phyloP scores from a whole-genome alignment of 2,797 vertebrate species.

The Lithobates sylvaticus region DNA sequence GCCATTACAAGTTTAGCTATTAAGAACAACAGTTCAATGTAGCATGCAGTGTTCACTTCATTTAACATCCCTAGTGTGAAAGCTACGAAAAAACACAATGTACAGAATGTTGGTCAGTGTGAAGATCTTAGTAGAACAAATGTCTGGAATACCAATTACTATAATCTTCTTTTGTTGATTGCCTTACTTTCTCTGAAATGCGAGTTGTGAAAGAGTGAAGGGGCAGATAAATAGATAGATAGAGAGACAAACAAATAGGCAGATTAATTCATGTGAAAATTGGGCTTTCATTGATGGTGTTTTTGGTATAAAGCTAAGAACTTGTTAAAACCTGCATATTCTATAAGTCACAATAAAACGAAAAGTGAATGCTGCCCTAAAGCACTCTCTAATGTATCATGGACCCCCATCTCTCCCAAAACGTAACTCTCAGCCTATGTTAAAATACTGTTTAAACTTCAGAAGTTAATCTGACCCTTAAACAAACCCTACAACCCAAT shows the following conservation, averaged over 20 bases:
- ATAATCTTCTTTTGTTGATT: constrained; percentile 13
- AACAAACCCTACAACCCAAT: too few relatives aligned
- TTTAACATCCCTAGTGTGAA: constrained; percentile 59
- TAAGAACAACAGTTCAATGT: constrained; percentile 62
- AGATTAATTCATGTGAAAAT: neutral
- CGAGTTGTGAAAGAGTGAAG: neutral
- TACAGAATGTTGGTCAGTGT: constrained; percentile 55
- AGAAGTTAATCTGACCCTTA: too few relatives aligned
- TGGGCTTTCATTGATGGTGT: neutral
- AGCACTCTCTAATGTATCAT: too few relatives aligned
- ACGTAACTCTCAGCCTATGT: too few relatives aligned
- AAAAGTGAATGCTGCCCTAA: too few relatives aligned
- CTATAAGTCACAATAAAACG: neutral
- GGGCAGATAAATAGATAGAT: neutral
- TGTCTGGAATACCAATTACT: constrained; percentile 44
- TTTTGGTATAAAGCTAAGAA: neutral
- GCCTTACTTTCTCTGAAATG: neutral
- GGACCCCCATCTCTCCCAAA: too few relatives aligned
- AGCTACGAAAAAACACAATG: constrained; percentile 47
- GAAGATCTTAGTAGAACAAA: constrained; percentile 31
- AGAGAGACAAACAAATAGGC: neutral
- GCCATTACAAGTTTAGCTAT: constrained; percentile 36
- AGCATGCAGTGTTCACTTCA: constrained; percentile 60
- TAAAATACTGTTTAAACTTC: too few relatives aligned
- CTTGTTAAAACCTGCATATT: neutral